A percentile compares a stretch with the other conserved stretches of the same genome.
phyloP scores from a whole-genome alignment of 1,140 invertebrate species.

The Trichonephila clavipes region DNA sequence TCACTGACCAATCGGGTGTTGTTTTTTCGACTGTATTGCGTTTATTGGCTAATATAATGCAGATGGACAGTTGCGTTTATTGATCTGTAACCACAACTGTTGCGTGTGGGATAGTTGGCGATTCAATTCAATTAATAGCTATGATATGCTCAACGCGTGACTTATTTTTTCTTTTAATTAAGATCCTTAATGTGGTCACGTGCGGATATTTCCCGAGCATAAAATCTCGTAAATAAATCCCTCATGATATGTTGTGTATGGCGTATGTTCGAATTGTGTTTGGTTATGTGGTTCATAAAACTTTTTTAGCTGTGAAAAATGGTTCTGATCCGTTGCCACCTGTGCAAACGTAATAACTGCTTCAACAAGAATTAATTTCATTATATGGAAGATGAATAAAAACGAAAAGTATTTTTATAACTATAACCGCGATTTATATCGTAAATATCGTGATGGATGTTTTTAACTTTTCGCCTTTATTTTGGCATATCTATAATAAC shows the following conservation, averaged over 20 bases:
- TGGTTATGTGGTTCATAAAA: neutral
- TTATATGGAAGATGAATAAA: too few species aligned
- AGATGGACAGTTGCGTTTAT: conserved; percentile 8
- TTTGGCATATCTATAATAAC: too few species aligned
- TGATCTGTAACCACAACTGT: conserved; percentile 6
- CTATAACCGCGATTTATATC: too few species aligned
- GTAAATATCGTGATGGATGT: too few species aligned
- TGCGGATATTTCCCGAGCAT: neutral
- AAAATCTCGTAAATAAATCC: neutral
- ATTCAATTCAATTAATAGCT: neutral
- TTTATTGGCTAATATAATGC: conserved; percentile 41
- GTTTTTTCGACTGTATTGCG: neutral
- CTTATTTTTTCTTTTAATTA: neutral
- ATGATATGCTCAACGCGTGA: neutral
- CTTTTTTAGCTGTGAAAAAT: conserved; percentile 17
- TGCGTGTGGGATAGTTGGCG: neutral
- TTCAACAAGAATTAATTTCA: neutral
- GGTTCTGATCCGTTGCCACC: neutral
- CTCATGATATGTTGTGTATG: neutral
- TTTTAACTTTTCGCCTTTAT: too few species aligned
- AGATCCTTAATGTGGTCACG: neutral
- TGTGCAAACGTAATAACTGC: neutral
- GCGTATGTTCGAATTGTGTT: neutral
- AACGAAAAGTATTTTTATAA: too few species aligned
- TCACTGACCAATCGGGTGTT: conserved; percentile 1